These are phyloP conservation scores for Megalops atlanticus DNA, from an alignment of 2,113 vertebrate species.

Conservation along the genomic window DNA sequence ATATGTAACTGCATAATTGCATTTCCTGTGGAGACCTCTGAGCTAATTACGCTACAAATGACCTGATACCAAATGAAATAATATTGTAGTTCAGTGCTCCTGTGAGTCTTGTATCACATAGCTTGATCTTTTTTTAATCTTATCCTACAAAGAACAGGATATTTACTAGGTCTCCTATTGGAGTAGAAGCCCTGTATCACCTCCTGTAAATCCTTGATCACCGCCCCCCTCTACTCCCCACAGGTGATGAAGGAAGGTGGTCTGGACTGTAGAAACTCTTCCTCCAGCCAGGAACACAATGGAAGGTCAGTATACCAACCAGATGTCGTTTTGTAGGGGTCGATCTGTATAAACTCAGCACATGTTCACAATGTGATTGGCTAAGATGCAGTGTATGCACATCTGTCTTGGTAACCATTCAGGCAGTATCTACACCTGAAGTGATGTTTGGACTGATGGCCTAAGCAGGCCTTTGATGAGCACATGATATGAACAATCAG, in stretches of 20 bases:
- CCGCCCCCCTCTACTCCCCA: not conserved
- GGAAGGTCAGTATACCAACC: conserved; percentile 60
- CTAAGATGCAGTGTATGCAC: no score
- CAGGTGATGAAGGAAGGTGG: conserved; percentile 54
- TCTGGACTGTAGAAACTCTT: conserved; percentile 49
- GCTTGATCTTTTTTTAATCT: not conserved
- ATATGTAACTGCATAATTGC: not conserved
- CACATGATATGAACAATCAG: no score
- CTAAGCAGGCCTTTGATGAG: no score
- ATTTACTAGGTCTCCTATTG: not conserved
- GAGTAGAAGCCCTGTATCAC: not conserved
- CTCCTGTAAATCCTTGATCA: not conserved
- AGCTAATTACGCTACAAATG: not conserved
- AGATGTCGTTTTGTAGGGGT: no score
- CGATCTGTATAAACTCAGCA: no score
- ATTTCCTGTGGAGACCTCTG: not conserved
- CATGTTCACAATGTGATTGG: no score
- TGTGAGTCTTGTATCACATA: no score
- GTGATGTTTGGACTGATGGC: no score
- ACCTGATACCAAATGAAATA: not conserved
- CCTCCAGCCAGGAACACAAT: conserved; percentile 53
- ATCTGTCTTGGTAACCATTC: no score
- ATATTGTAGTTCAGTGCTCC: not conserved
- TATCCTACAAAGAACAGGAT: not conserved
- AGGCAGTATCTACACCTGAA: no score